Percentiles rank a stretch among this genome's conserved stretches.
These are phyloP conservation scores for Eumacrocentrus americanus DNA, from an alignment of 2,888 invertebrate species.

Conservation along the genomic window DNA sequence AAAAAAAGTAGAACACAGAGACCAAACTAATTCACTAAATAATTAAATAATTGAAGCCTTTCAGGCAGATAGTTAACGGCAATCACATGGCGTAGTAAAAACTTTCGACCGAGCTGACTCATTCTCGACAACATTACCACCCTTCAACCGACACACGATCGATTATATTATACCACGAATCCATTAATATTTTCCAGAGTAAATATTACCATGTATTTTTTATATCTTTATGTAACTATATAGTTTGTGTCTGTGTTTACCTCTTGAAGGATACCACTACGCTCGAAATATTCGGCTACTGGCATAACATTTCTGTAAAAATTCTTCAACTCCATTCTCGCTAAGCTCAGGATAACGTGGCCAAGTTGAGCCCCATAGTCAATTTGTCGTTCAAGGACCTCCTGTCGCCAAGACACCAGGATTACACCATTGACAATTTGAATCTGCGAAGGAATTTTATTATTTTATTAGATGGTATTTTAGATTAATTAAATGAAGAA, in stretches of 20 bases:
- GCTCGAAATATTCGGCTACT: conserved; percentile 89
- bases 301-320: conserved; percentile 90
- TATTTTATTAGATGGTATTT: too few relatives aligned
- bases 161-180: too few relatives aligned
- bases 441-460: conserved; percentile 72
- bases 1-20: too few relatives aligned
- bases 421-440: conserved; percentile 87
- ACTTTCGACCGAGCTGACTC: too few relatives aligned
- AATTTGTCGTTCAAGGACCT: conserved; percentile 85
- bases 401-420: conserved; percentile 85
- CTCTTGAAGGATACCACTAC: conserved; percentile 78
- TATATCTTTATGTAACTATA: not conserved
- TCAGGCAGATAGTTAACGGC: too few relatives aligned
- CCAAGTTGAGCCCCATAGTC: conserved; percentile 89
- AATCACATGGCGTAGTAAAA: too few relatives aligned
- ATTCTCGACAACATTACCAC: too few relatives aligned
- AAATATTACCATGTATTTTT: not conserved
- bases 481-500: too few relatives aligned
- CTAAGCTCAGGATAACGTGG: conserved; percentile 81
- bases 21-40: too few relatives aligned
- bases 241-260: conserved; percentile 60
- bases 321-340: conserved; percentile 86
- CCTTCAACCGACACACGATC: too few relatives aligned
- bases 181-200: too few relatives aligned
- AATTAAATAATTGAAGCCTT: too few relatives aligned